phyloP scores from a whole-genome alignment of 2,797 vertebrate genomes.

The Epinephelus malabaricus region DNA sequence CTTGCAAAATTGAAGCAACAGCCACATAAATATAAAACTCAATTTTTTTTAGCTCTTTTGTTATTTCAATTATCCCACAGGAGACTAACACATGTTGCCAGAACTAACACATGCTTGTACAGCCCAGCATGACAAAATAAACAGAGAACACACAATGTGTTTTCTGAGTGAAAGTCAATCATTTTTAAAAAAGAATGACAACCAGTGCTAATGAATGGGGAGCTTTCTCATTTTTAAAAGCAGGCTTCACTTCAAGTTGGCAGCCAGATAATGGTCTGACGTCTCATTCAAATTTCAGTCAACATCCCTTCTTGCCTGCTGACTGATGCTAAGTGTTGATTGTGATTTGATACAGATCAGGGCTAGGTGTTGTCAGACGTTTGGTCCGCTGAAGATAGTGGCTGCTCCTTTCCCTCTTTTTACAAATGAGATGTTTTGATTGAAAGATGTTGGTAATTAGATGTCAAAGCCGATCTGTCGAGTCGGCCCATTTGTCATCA shows the following conservation, averaged over 20 bases:
- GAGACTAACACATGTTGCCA: not conserved
- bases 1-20: not conserved
- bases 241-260: constrained; percentile 16
- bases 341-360: constrained; percentile 23
- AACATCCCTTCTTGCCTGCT: constrained; percentile 16
- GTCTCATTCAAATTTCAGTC: constrained; percentile 21
- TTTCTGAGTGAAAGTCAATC: not conserved
- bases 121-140: not conserved
- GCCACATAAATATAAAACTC: not conserved
- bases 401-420: constrained; percentile 15
- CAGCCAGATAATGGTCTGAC: constrained; percentile 30
- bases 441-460: constrained; percentile 32
- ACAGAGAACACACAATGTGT: not conserved
- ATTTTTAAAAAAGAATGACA: constrained; percentile 12
- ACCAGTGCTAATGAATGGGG: not conserved
- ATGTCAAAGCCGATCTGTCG: constrained; percentile 27
- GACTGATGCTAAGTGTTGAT: constrained; percentile 33
- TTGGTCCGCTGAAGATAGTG: not conserved
- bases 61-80: not conserved
- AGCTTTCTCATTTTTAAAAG: not conserved
- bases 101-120: not conserved
- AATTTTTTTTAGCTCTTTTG: not conserved
- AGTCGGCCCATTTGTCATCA: constrained; percentile 25
- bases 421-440: constrained; percentile 25
- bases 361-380: not conserved